Percentiles rank a stretch among this genome's conserved stretches.
Evolutionary conservation across 2,888 invertebrate genomes (phyloP).

Genomic region (Lydus trimaculatus): DNA sequence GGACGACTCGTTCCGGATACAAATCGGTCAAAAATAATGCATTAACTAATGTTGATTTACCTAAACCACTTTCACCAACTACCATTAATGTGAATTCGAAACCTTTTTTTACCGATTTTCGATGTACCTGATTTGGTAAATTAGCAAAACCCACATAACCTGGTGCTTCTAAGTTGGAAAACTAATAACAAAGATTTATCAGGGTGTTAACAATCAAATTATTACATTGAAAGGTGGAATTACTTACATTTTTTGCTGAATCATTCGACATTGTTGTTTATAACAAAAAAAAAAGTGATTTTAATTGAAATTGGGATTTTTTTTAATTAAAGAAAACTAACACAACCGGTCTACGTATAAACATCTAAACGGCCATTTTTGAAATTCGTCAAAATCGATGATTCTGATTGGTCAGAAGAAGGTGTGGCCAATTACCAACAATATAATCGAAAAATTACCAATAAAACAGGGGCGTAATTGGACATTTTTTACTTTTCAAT

Average conservation of each 20-base stretch:
- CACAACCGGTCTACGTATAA: neutral
- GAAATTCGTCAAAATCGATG: neutral
- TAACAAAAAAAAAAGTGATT: neutral
- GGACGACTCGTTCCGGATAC: conserved; percentile 91
- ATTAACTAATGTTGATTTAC: conserved; percentile 95
- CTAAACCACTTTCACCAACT: conserved; percentile 82
- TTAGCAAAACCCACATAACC: conserved; percentile 95
- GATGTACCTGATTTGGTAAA: conserved; percentile 94
- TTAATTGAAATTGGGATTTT: neutral
- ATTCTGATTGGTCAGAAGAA: conserved; percentile 12
- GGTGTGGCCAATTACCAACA: conserved; percentile 16
- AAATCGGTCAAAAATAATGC: conserved; percentile 94
- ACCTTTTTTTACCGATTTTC: conserved; percentile 97
- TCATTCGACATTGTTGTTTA: conserved; percentile 65
- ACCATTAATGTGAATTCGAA: conserved; percentile 99
- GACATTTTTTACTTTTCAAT: too few species aligned
- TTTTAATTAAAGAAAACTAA: neutral
- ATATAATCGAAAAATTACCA: neutral
- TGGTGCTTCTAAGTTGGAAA: conserved; percentile 83
- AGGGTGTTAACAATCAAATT: neutral
- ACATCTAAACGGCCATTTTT: conserved; percentile 16
- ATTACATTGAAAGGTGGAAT: conserved; percentile 4
- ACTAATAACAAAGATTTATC: conserved; percentile 64
- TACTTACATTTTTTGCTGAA: conserved; percentile 68
- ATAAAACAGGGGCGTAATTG: neutral